Base-by-base conservation (phyloP, 2,113 vertebrate species). In the Pelobates fuscus region DNA sequence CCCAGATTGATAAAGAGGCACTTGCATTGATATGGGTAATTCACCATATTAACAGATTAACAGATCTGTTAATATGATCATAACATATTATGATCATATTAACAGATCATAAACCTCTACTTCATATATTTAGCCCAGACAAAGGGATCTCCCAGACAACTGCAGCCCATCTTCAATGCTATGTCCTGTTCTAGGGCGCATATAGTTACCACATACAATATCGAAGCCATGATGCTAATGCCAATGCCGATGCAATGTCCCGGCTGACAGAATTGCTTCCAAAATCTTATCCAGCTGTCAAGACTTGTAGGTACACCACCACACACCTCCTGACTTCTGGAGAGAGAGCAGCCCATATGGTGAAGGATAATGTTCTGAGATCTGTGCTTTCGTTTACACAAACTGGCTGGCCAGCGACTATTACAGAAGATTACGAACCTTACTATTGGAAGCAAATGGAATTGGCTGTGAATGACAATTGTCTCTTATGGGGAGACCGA, bases 1-100 rank as follows among this genome's bases (percentile, higher is more conserved):
- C 52, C 11, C 52, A 55, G 12, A 55, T 55, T 55, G 52, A 55
- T 55, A 55, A 55, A 55, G 52, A 55, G 20, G 52, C 52, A 20
- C 5, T 55, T 25, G 2, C 5, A 32, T 18, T 62, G 17, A 62
- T 30, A 6, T 63, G 60, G 27, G 10, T 17, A 55, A 18, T 49
- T 49, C 44, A 17, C 15, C 44, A 49, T 17, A 12, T 49, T 49
- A 1, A 12, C 2, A 4, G 44, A 15, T 15, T 32, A 10, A 10
- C 4, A 32, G 30, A 32, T 4, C 4, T 4, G 4, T 32, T 32
- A 32, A 4, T 10, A 32, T 32, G n/a, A n/a, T n/a, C n/a, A n/a
- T n/a, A n/a, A n/a, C n/a, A n/a, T n/a, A n/a, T n/a, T n/a, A n/a
- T n/a, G n/a, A n/a, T n/a, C n/a, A n/a, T n/a, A n/a, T 49, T 49